phyloP scores from a whole-genome alignment of 2,797 vertebrate genomes.

The Tiaroga cobitis region DNA sequence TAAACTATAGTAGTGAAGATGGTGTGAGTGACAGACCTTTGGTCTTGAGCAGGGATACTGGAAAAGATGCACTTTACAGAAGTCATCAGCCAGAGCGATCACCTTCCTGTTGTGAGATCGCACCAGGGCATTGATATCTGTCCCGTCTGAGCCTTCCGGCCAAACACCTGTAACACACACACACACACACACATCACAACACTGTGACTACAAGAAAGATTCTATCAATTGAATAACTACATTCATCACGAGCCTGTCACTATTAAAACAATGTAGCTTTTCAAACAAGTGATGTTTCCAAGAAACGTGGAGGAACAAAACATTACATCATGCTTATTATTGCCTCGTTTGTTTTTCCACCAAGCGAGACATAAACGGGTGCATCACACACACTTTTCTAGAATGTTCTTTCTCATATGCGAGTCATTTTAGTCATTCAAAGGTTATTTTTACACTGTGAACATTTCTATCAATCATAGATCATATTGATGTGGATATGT shows the following conservation, averaged over 20 bases:
- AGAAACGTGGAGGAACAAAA: neutral
- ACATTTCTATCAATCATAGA: neutral
- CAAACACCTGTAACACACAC: slow-evolving; percentile 86
- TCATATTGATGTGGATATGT: too few relatives aligned
- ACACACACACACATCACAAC: neutral
- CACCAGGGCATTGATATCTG: slow-evolving; percentile 96
- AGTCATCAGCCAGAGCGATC: slow-evolving; percentile 95
- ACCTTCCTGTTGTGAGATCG: slow-evolving; percentile 92
- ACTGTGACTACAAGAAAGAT: neutral
- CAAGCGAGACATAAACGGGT: neutral
- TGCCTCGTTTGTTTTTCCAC: neutral
- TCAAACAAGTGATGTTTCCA: neutral
- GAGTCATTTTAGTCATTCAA: neutral
- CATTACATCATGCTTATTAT: neutral
- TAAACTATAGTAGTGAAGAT: neutral
- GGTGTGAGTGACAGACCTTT: slow-evolving; percentile 81
- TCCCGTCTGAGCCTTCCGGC: slow-evolving; percentile 97
- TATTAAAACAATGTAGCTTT: neutral
- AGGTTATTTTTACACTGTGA: neutral
- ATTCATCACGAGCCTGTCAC: too few relatives aligned
- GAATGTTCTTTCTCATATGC: too few relatives aligned
- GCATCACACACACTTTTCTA: neutral
- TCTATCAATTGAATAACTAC: too few relatives aligned
- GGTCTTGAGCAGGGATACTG: slow-evolving; percentile 93
- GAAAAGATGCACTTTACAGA: slow-evolving; percentile 98